Conservation (phyloP, 1,140 invertebrate genomes). For the Zaprionus kolodkinae region DNA sequence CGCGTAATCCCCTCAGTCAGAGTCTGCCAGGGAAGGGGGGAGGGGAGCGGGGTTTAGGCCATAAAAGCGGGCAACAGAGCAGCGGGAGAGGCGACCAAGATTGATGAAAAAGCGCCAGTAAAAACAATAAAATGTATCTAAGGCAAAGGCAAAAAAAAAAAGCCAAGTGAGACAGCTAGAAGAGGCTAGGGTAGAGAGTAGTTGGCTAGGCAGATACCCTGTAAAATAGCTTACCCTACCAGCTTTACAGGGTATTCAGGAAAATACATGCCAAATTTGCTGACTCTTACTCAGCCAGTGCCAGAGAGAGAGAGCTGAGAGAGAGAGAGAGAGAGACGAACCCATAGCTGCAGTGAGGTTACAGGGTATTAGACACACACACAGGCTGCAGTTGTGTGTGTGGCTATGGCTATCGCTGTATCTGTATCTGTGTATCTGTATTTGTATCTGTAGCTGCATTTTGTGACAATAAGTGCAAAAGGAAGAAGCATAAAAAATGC, state of each 20-base stretch:
- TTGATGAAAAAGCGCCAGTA: conserved; percentile 72
- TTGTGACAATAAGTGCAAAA: conserved; percentile 48
- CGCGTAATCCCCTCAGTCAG: conserved; percentile 1
- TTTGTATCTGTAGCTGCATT: conserved; percentile 43
- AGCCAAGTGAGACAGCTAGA: neutral
- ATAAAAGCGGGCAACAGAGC: conserved; percentile 53
- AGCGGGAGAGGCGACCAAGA: conserved; percentile 59
- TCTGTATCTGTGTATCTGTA: conserved; percentile 6
- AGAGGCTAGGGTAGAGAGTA: too few species aligned
- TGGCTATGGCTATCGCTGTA: conserved; percentile 11
- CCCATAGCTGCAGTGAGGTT: neutral
- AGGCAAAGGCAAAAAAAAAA: conserved; percentile 30
- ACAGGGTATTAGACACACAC: conserved; percentile 8
- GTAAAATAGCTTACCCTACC: too few species aligned
- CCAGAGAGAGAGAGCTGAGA: too few species aligned
- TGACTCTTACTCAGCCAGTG: neutral
- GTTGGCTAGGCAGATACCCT: neutral
- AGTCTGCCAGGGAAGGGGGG: too few species aligned
- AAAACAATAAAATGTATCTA: conserved; percentile 75
- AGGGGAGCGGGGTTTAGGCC: conserved; percentile 33
- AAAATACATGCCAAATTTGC: neutral
- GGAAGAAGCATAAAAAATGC: conserved; percentile 32
- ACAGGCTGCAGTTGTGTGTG: conserved; percentile 1
- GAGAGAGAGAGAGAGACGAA: neutral
- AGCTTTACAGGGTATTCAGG: neutral